Evolutionary conservation across 2,113 vertebrate genomes (phyloP), one percentile per base, ranked within the genome.

Genomic region (Geococcyx californianus): DNA sequence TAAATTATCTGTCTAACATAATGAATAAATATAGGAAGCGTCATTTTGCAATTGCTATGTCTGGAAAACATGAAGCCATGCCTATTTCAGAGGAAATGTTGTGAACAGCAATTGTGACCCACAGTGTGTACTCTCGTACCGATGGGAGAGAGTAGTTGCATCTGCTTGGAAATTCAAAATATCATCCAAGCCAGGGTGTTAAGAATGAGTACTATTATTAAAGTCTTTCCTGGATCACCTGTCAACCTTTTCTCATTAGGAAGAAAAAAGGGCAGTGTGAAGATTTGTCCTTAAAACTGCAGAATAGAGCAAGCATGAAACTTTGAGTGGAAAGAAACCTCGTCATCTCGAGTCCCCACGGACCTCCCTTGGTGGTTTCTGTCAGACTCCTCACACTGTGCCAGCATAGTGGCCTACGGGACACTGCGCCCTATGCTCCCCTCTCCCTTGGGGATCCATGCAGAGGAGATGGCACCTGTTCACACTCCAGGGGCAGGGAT

Each of bases 331-430:
- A 76, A 76, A 36, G 77, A 67, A 72, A 10, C 3, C 6, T 20
- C 3, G 3, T 13, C 29, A 19, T 15, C 11, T 66, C 44, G 49
- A 58, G 52, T 15, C 3, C 25, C 29, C 16, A 13, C 1, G 4
- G n/a, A 19, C 7, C 7, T 72, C 58, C 4, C 7, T 44, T 2
- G 1, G 11, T 64, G 36, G 33, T 18, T 9, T 66, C 25, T 3
- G 2, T 40, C 29, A 33, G 56, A 5, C 23, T 42, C 16, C 16
- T 51, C 1, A 1, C 1, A 2, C 64, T 77, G 26, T 64, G 66
- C 16, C 1, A 0, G 33, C 13, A 10, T 28, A 58, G 51, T 4
- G 2, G 36, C 13, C 36, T 1, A 1, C 63, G 56, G 26, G 14
- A 56, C 0, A 4, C 31, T 0, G 1, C 13, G 33, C 8, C 23